phyloP scores from a whole-genome alignment of 2,113 vertebrate genomes.

The Lutjanus erythropterus region DNA sequence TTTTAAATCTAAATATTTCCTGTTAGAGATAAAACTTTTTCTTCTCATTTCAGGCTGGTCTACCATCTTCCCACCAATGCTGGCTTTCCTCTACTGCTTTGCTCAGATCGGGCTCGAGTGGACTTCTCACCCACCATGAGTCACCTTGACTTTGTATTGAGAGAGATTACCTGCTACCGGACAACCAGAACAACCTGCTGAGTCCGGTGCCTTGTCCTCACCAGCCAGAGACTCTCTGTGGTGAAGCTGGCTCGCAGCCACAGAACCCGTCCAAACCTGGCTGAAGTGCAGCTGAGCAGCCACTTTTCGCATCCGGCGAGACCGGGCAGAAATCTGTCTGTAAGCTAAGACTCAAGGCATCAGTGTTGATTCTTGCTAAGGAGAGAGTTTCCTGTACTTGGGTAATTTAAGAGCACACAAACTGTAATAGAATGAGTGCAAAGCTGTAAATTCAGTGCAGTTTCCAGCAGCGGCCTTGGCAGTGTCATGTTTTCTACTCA shows the following conservation, averaged over 20 bases:
- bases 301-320: constrained; percentile 43
- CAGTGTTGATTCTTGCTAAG: neutral
- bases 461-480: neutral
- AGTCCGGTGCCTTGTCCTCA: constrained; percentile 20
- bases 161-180: constrained; percentile 41
- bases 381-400: constrained; percentile 17
- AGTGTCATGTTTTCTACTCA: constrained; percentile 7
- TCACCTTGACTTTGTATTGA: constrained; percentile 63
- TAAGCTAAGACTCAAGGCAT: constrained; percentile 23
- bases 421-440: constrained; percentile 7
- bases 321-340: neutral
- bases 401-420: constrained; percentile 5
- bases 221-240: constrained; percentile 32
- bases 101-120: constrained; percentile 85
- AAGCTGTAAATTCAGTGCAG: constrained; percentile 9
- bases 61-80: constrained; percentile 73
- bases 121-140: constrained; percentile 72
- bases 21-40: neutral
- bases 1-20: neutral
- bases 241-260: constrained; percentile 54
- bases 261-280: constrained; percentile 28
- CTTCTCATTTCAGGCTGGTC: constrained; percentile 79
- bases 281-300: constrained; percentile 49
- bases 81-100: constrained; percentile 86
- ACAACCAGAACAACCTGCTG: constrained; percentile 45